A percentile compares a stretch with the other conserved stretches of the same genome.
Evolutionary conservation across 2,797 vertebrate species (phyloP).

Genomic region (Euphonia xanthogaster): DNA sequence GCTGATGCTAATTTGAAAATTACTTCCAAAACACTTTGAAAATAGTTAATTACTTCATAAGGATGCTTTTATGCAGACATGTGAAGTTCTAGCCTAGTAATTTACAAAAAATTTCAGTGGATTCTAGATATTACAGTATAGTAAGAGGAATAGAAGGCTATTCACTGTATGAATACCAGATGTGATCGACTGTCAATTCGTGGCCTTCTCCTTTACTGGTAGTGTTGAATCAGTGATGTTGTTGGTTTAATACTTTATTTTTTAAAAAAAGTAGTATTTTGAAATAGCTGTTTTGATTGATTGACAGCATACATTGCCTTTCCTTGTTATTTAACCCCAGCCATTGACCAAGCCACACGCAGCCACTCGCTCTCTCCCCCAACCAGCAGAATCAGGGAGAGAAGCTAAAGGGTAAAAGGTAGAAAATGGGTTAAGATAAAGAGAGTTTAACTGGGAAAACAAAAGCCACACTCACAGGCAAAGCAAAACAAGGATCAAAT

Average conservation of each 20-base stretch:
- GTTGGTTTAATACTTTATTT: background rate
- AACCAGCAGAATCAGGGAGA: background rate
- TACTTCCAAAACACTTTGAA: background rate
- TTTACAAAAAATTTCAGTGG: background rate
- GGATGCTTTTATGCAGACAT: background rate
- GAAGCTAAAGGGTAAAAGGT: background rate
- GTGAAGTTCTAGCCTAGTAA: background rate
- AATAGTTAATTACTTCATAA: background rate
- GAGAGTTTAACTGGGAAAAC: background rate
- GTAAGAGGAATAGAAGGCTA: background rate
- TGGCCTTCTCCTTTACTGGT: background rate
- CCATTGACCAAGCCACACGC: accelerated
- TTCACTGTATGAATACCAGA: background rate
- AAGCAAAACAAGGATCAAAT: background rate
- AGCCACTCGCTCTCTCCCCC: background rate
- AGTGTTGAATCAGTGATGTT: background rate
- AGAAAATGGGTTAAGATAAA: background rate
- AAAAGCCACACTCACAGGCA: background rate
- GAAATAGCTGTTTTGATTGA: background rate
- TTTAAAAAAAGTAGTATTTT: background rate
- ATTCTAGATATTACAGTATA: background rate
- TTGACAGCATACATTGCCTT: background rate
- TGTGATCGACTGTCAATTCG: background rate
- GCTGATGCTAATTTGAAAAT: background rate
- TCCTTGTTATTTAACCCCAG: background rate